A percentile compares a stretch with the other conserved stretches of the same genome.
These are phyloP conservation scores for Melieria omissa DNA, from an alignment of 2,888 invertebrate species.

Conservation along the genomic window DNA sequence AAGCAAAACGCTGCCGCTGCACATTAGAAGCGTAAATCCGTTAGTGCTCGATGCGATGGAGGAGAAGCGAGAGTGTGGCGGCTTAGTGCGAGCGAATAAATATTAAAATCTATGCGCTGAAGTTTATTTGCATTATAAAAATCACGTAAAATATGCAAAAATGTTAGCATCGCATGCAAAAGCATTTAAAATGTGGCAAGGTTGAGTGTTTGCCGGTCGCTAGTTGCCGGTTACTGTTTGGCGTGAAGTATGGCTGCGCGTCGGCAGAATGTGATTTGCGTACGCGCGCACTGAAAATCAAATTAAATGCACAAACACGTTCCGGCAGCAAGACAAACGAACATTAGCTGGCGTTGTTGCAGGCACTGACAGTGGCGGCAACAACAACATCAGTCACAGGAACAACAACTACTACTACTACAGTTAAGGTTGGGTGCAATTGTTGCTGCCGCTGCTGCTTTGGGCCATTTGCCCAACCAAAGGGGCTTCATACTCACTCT, in stretches of 20 bases:
- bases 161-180: conserved; percentile 34
- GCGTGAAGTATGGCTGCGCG: neutral
- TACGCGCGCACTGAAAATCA: conserved; percentile 38
- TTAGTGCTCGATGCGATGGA: neutral
- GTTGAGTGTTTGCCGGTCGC: too few species aligned
- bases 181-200: conserved; percentile 16
- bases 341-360: conserved; percentile 19
- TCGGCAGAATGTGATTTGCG: neutral
- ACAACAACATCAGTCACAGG: neutral
- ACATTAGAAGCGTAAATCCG: too few species aligned
- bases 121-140: conserved; percentile 36
- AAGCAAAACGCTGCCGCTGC: too few species aligned
- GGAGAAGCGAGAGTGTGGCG: neutral
- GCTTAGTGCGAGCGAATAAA: neutral
- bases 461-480: neutral
- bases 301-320: conserved; percentile 50
- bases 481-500: neutral
- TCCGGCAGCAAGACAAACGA: conserved; percentile 25
- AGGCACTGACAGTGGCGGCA: neutral
- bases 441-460: conserved; percentile 16
- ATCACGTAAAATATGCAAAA: conserved; percentile 52
- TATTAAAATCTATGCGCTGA: conserved; percentile 14
- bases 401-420: neutral
- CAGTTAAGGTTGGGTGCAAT: conserved; percentile 15
- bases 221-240: too few species aligned